Conservation (phyloP, 2,797 vertebrate species). For the Cossypha polioptera region DNA sequence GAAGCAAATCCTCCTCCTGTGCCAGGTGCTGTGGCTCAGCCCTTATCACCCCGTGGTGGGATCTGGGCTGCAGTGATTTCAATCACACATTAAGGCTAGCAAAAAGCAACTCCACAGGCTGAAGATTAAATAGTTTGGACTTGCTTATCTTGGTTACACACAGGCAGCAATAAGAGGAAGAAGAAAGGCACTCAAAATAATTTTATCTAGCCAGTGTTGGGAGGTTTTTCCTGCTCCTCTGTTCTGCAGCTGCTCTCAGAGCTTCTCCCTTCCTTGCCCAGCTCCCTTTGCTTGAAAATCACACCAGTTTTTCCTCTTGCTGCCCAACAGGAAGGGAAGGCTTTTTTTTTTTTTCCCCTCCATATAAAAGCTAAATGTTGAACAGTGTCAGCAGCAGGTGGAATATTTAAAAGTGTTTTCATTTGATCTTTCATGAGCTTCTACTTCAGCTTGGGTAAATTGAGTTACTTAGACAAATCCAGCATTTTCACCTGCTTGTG, state of each 20-base stretch:
- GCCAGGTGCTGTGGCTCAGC: not conserved
- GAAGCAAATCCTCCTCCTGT: constrained; percentile 62
- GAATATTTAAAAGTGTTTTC: not conserved
- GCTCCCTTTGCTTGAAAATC: not conserved
- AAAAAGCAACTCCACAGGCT: not conserved
- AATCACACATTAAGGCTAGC: not conserved
- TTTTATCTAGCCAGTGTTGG: not conserved
- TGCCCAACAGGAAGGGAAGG: not conserved
- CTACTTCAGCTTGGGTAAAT: not conserved
- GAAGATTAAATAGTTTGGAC: constrained; percentile 6
- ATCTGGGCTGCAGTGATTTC: not conserved
- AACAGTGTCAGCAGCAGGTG: not conserved
- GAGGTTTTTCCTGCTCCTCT: constrained; percentile 10
- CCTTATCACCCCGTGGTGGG: not conserved
- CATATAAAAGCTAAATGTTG: not conserved
- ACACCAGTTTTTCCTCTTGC: not conserved
- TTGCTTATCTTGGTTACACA: constrained; percentile 24
- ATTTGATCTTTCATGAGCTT: not conserved
- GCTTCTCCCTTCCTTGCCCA: not conserved
- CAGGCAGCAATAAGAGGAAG: not conserved
- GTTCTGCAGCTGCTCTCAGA: constrained; percentile 14
- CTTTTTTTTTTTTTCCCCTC: fast-evolving
- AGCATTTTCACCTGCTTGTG: not conserved
- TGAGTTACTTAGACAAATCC: not conserved
- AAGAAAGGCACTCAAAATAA: not conserved